Evolutionary conservation across 2,113 vertebrate genomes (phyloP).

Genomic region (Chionodraco myersi): DNA sequence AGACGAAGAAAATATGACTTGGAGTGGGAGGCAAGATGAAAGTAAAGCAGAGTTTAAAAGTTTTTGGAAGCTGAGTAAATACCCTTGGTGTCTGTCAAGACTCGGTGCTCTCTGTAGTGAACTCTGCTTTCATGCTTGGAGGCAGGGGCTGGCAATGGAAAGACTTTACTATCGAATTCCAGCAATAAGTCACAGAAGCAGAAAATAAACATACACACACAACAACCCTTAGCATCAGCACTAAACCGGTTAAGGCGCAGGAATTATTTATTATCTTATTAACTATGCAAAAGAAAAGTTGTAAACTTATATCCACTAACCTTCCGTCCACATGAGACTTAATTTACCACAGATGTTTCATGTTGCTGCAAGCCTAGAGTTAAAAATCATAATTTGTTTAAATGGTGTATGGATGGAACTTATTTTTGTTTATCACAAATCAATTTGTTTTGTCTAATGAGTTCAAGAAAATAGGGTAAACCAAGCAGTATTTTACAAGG

Average conservation of each 20-base stretch:
- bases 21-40: conserved; percentile 67
- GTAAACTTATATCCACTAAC: background rate
- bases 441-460: background rate
- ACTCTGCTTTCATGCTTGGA: conserved; percentile 48
- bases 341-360: background rate
- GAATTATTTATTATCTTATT: conserved; percentile 27
- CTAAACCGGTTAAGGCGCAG: conserved; percentile 2
- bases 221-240: conserved; percentile 30
- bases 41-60: conserved; percentile 63
- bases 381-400: background rate
- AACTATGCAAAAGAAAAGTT: background rate
- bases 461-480: background rate
- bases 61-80: conserved; percentile 68
- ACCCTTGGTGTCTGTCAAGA: conserved; percentile 65
- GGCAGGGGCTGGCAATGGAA: conserved; percentile 29
- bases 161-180: conserved; percentile 13
- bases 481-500: background rate
- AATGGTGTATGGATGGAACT: background rate
- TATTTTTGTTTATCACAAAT: background rate
- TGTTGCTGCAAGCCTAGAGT: background rate
- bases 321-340: background rate
- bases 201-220: conserved; percentile 31
- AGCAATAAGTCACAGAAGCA: conserved; percentile 20
- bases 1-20: conserved; percentile 54
- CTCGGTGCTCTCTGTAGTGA: conserved; percentile 43